A percentile compares a stretch with the other conserved stretches of the same genome.
Evolutionary conservation across 2,113 vertebrate genomes (phyloP).

Genomic region (Panthera leo): DNA sequence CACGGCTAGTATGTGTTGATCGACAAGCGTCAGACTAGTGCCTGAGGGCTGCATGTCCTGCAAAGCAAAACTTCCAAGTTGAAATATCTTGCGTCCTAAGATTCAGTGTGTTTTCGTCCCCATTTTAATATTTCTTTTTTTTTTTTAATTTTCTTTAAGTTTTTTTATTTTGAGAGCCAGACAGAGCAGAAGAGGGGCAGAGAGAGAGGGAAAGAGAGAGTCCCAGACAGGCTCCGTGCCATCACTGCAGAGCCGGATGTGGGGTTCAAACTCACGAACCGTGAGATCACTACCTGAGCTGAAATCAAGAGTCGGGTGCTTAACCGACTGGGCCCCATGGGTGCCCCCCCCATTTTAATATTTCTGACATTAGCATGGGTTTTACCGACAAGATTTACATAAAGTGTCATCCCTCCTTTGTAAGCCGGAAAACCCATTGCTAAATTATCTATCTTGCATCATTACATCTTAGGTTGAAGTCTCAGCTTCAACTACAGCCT

Average conservation of each 20-base stretch:
- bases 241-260: too few relatives aligned
- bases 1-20: accelerated
- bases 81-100: background rate
- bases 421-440: background rate
- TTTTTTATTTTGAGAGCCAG: too few relatives aligned
- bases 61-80: accelerated
- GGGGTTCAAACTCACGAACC: too few relatives aligned
- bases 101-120: accelerated
- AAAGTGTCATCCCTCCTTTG: background rate
- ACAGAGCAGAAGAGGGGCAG: too few relatives aligned
- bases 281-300: too few relatives aligned
- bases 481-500: background rate
- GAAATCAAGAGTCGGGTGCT: too few relatives aligned
- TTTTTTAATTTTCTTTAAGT: too few relatives aligned
- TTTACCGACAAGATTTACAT: background rate
- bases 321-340: too few relatives aligned
- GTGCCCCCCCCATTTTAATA: background rate
- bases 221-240: too few relatives aligned
- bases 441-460: background rate
- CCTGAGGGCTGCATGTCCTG: accelerated
- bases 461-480: background rate
- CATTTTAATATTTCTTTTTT: background rate
- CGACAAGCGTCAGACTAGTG: accelerated
- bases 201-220: too few relatives aligned
- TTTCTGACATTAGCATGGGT: background rate